A percentile compares a stretch with the other conserved stretches of the same genome.
Conservation (phyloP, 2,797 vertebrate genomes). For the Catamblyrhynchus diadema region DNA sequence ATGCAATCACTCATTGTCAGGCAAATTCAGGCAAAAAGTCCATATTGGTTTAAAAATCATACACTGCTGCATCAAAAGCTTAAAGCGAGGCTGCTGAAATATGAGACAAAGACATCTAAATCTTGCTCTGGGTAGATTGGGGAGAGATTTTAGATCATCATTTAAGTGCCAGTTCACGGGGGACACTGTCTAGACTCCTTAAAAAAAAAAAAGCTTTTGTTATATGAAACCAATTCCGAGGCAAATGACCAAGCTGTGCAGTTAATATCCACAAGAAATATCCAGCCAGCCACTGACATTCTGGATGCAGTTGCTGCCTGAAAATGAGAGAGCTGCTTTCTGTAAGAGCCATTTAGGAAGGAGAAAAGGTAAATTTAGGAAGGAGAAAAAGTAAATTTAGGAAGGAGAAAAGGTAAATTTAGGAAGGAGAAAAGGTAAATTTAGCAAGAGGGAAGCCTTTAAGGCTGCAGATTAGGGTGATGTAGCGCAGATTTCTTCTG, state of each 20-base stretch:
- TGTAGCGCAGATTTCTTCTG: background rate
- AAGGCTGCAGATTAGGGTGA: background rate
- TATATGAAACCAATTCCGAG: slow-evolving; percentile 33
- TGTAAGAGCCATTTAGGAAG: background rate
- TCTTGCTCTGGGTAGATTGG: background rate
- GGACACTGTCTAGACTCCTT: slow-evolving; percentile 45
- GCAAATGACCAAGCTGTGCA: slow-evolving; percentile 28
- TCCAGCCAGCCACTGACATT: background rate
- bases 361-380: background rate
- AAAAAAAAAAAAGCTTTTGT: background rate
- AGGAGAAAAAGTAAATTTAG: background rate
- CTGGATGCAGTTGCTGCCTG: background rate
- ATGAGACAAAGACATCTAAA: background rate
- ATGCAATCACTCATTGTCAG: background rate
- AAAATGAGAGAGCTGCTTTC: slow-evolving; percentile 6
- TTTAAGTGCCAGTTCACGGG: background rate
- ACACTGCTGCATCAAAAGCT: background rate
- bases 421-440: slow-evolving; percentile 13
- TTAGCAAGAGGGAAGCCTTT: background rate
- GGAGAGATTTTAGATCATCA: background rate
- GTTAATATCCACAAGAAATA: background rate
- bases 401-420: slow-evolving; percentile 10
- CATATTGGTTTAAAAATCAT: background rate
- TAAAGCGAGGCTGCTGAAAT: background rate
- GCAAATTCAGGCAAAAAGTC: background rate